Evolutionary conservation across 2,888 invertebrate genomes (phyloP).

Genomic region (Sclerodermus sp.): DNA sequence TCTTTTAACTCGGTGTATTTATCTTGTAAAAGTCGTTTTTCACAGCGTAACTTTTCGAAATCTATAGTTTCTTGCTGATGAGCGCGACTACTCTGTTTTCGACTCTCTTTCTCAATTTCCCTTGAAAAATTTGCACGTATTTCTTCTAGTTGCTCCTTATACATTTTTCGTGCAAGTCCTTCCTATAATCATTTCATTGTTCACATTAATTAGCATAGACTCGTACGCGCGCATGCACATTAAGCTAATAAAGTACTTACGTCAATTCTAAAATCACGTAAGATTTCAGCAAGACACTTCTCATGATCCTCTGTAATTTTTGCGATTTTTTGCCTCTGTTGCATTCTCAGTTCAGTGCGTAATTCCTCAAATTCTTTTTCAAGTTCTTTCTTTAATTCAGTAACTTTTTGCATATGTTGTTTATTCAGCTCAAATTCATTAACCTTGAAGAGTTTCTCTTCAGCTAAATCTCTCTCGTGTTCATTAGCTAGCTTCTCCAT

Average conservation of each 20-base stretch:
- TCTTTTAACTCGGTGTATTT: constrained; percentile 81
- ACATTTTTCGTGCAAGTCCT: constrained; percentile 69
- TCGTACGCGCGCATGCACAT: neutral
- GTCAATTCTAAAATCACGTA: constrained; percentile 66
- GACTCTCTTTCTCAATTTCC: constrained; percentile 61
- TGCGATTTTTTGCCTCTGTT: constrained; percentile 48
- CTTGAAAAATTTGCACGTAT: constrained; percentile 65
- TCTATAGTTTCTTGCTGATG: constrained; percentile 50
- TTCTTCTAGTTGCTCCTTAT: constrained; percentile 68
- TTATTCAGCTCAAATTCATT: constrained; percentile 45
- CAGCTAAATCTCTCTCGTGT: constrained; percentile 56
- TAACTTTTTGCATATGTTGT: constrained; percentile 63
- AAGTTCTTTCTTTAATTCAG: constrained; percentile 62
- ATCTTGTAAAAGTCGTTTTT: constrained; percentile 72
- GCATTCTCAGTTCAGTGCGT: constrained; percentile 37
- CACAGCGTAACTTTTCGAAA: constrained; percentile 70
- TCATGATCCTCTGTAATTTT: constrained; percentile 56
- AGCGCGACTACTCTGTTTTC: constrained; percentile 45
- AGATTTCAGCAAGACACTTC: constrained; percentile 48
- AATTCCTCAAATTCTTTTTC: constrained; percentile 53
- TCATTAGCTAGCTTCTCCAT: constrained; percentile 62
- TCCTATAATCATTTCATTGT: constrained; percentile 60
- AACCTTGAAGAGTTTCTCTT: constrained; percentile 42
- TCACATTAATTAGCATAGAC: neutral
- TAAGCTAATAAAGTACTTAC: constrained; percentile 51